These are phyloP conservation scores for Cygnus buccinator DNA, from an alignment of 2,113 vertebrate species.

Conservation along the genomic window DNA sequence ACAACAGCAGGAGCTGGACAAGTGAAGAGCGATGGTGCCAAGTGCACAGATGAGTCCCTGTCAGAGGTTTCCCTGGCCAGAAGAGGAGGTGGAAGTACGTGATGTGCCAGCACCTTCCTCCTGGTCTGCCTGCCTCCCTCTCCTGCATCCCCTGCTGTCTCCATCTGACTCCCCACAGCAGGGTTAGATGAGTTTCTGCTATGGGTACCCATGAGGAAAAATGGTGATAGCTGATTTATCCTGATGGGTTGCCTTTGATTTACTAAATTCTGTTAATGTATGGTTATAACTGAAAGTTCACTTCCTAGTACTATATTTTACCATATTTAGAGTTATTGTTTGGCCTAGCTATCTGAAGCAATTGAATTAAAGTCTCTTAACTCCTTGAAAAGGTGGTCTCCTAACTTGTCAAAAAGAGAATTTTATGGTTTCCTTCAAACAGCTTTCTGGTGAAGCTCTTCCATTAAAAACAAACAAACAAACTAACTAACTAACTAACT, in stretches of 20 bases:
- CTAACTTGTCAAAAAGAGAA: not conserved
- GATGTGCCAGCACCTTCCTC: not conserved
- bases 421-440: not conserved
- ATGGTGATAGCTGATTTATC: not conserved
- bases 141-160: not conserved
- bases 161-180: not conserved
- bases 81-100: not conserved
- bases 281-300: not conserved
- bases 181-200: not conserved
- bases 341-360: not conserved
- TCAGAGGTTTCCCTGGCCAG: conserved; percentile 5
- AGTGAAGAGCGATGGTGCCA: not conserved
- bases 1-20: not conserved
- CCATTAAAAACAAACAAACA: no score
- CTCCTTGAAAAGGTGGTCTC: not conserved
- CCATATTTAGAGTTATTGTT: not conserved
- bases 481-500: no score
- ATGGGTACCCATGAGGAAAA: not conserved
- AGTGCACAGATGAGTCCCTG: conserved; percentile 41
- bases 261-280: not conserved
- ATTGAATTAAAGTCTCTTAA: not conserved
- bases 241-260: not conserved
- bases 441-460: not conserved
- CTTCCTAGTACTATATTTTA: not conserved
- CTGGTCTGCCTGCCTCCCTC: not conserved